These are phyloP conservation scores for Microcaecilia unicolor DNA, from an alignment of 2,797 vertebrate genomes.

Conservation along the genomic window DNA sequence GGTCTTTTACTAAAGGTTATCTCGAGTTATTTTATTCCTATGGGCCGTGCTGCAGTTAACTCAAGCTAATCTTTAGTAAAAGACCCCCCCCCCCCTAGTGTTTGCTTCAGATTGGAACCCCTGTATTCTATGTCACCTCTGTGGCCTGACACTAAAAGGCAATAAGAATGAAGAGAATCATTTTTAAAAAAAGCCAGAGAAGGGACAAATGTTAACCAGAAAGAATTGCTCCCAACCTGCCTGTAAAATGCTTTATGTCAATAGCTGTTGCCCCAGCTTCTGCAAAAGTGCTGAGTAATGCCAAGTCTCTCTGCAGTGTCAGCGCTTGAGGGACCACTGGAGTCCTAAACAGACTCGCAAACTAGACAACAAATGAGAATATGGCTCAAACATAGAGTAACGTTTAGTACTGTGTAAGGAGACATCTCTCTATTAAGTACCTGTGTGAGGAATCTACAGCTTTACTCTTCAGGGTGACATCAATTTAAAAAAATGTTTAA, in stretches of 20 bases:
- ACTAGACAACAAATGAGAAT: conserved; percentile 29
- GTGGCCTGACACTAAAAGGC: not conserved
- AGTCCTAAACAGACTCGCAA: conserved; percentile 33
- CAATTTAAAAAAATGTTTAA: no score
- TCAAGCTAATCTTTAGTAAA: no score
- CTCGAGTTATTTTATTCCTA: no score
- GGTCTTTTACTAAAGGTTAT: no score
- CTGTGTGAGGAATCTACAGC: no score
- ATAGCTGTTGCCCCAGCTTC: conserved; percentile 28
- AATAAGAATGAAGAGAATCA: not conserved
- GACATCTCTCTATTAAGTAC: no score
- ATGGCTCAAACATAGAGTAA: no score
- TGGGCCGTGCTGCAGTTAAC: no score
- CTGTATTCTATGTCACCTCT: conserved; percentile 6
- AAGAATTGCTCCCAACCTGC: conserved; percentile 19
- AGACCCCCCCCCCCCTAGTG: no score
- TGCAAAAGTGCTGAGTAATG: conserved; percentile 27
- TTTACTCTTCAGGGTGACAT: no score
- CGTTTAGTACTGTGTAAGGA: no score
- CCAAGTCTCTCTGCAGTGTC: conserved; percentile 30
- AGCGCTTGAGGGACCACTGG: conserved; percentile 23
- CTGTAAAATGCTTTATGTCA: conserved; percentile 24
- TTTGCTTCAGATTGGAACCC: conserved; percentile 5
- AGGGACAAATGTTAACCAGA: conserved; percentile 7
- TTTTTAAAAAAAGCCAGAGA: conserved; percentile 3